Evolutionary conservation across 2,113 vertebrate species (phyloP).

Genomic region (Muscicapa adusta): DNA sequence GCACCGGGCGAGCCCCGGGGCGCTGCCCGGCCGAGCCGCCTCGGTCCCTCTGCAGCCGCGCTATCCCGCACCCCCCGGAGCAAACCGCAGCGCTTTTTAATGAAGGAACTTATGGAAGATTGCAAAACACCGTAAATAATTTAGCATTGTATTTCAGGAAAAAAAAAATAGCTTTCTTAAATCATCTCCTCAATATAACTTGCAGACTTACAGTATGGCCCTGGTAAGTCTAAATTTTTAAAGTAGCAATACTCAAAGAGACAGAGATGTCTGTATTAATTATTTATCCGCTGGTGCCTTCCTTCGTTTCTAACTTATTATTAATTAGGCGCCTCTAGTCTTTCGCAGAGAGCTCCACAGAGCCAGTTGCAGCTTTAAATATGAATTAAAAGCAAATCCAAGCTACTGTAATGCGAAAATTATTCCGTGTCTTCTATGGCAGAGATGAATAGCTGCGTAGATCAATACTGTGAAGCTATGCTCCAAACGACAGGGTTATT

Average conservation of each 20-base stretch:
- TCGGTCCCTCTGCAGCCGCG: neutral
- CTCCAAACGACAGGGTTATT: conserved; percentile 85
- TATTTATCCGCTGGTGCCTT: conserved; percentile 83
- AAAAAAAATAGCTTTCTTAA: conserved; percentile 80
- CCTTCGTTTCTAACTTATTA: conserved; percentile 87
- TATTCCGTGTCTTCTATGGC: conserved; percentile 87
- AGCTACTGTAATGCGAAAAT: conserved; percentile 87
- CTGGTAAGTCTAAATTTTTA: conserved; percentile 79
- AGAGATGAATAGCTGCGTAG: conserved; percentile 83
- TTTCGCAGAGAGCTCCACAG: conserved; percentile 79
- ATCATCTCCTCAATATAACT: conserved; percentile 76
- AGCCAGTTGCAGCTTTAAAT: conserved; percentile 83
- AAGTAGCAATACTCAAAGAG: conserved; percentile 84
- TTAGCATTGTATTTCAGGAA: conserved; percentile 76
- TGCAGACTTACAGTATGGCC: conserved; percentile 76
- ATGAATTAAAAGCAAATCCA: conserved; percentile 89
- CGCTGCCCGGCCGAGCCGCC: neutral
- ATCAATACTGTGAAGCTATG: conserved; percentile 90
- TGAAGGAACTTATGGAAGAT: conserved; percentile 74
- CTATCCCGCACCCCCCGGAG: conserved; percentile 54
- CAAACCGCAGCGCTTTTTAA: conserved; percentile 64
- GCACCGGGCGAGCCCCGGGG: neutral
- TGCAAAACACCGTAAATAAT: conserved; percentile 80
- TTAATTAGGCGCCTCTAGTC: conserved; percentile 89
- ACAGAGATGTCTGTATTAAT: conserved; percentile 84